Conservation (phyloP, 2,888 invertebrate genomes). For the Harpalus rubripes region DNA sequence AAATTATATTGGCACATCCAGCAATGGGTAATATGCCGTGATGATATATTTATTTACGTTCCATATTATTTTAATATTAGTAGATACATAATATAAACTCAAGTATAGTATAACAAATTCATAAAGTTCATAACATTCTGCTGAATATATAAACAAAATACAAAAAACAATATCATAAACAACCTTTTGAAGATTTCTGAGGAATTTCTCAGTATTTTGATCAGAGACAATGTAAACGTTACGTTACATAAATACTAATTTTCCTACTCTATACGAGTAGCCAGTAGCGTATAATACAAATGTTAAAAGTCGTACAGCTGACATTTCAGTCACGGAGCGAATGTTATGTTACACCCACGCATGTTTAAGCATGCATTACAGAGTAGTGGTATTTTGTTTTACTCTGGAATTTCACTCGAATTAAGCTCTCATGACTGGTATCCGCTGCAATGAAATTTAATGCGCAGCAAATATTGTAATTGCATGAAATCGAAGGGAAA, state of each 20-base stretch:
- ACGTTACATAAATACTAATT: constrained; percentile 14
- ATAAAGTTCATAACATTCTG: no score
- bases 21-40: no score
- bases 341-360: constrained; percentile 1
- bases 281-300: neutral
- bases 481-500: neutral
- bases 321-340: constrained; percentile 2
- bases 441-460: neutral
- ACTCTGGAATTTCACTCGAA: neutral
- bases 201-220: no score
- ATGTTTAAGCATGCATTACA: constrained; percentile 14
- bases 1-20: no score
- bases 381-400: neutral
- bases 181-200: no score
- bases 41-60: no score
- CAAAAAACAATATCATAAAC: no score
- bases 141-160: no score
- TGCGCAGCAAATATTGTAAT: neutral
- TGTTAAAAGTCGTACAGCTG: constrained; percentile 32
- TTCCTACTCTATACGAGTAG: neutral
- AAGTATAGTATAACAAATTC: no score
- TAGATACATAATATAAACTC: no score
- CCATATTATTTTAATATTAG: no score
- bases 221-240: constrained; percentile 3
- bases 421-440: neutral